phyloP scores from a whole-genome alignment of 2,797 vertebrate genomes.

The Ambastaia sidthimunki region DNA sequence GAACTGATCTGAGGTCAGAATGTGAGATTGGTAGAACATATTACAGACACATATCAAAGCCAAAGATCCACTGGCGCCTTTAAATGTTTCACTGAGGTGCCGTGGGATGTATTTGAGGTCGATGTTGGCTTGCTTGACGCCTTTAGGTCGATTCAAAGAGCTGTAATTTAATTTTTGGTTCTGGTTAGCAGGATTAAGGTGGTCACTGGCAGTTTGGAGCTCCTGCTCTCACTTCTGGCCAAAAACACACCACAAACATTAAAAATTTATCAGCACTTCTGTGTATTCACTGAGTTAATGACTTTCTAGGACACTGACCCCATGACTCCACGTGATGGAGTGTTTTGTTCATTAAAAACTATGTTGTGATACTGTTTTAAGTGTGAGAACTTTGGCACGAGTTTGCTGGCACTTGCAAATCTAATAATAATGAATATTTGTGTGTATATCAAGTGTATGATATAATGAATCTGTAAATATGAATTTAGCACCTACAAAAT shows the following conservation, averaged over 20 bases:
- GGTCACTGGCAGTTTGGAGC: background rate
- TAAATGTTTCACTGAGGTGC: background rate
- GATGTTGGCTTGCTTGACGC: constrained; percentile 2
- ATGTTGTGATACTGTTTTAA: too few relatives aligned
- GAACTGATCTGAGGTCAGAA: constrained; percentile 26
- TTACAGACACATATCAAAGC: background rate
- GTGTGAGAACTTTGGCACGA: too few relatives aligned
- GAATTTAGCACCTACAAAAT: too few relatives aligned
- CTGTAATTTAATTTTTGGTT: constrained; percentile 6
- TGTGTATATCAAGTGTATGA: background rate
- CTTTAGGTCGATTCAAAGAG: background rate
- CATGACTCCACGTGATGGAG: background rate
- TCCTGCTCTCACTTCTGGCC: background rate
- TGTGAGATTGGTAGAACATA: constrained; percentile 15
- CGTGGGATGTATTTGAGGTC: background rate
- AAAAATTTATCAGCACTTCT: too few relatives aligned
- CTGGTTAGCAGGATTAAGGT: background rate
- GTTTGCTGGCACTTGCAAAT: too few relatives aligned
- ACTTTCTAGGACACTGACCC: background rate
- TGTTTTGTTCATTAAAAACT: background rate
- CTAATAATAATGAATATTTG: background rate
- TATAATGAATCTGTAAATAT: too few relatives aligned
- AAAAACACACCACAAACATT: background rate
- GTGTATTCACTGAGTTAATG: background rate
- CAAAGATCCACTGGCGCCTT: background rate